Conservation (phyloP, 2,797 vertebrate species). For the Taenioides sp. region DNA sequence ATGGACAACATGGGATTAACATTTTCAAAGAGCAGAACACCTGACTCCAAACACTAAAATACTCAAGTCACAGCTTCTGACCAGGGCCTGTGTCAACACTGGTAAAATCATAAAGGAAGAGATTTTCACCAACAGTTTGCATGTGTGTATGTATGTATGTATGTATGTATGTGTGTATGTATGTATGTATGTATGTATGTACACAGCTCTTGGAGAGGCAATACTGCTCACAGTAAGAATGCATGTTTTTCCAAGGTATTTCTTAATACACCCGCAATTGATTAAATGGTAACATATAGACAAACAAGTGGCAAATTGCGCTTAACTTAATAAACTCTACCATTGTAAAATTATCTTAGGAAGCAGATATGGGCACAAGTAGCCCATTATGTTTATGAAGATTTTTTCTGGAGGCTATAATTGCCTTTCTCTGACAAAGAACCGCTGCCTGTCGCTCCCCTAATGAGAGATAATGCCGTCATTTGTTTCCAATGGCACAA, state of each 20-base stretch:
- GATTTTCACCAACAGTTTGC: no score
- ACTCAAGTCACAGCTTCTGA: not conserved
- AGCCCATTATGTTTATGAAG: not conserved
- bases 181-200: no score
- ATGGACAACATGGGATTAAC: constrained; percentile 1
- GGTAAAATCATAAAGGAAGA: no score
- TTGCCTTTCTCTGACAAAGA: constrained; percentile 10
- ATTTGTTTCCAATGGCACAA: constrained; percentile 15
- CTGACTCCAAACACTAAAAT: not conserved
- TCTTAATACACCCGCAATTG: no score
- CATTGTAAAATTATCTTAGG: not conserved
- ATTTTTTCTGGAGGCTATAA: constrained; percentile 20
- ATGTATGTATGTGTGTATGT: no score
- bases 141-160: no score
- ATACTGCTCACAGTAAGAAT: no score
- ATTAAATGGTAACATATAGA: no score
- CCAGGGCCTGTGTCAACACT: not conserved
- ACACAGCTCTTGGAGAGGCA: no score
- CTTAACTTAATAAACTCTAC: not conserved
- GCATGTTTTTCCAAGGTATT: no score
- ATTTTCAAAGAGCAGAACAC: not conserved
- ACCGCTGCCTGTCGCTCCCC: not conserved
- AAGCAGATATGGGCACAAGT: not conserved
- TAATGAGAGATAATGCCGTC: constrained; percentile 21
- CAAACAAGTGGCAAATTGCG: no score